phyloP scores from a whole-genome alignment of 1,140 invertebrate species.

The Maconellicoccus hirsutus region DNA sequence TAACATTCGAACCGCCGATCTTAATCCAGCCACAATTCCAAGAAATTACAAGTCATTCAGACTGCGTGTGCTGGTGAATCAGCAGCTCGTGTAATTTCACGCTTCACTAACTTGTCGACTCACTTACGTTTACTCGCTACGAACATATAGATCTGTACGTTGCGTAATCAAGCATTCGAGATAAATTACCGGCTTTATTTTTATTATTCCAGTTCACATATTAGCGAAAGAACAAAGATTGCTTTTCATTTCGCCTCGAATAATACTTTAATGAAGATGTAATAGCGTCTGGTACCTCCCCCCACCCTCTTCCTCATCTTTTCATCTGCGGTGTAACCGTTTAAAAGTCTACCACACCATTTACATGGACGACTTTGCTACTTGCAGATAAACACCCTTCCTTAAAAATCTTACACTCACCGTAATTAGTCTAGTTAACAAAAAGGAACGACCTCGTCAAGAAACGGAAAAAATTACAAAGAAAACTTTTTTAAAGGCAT shows the following conservation, averaged over 20 bases:
- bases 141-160: background rate
- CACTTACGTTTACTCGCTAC: background rate
- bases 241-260: background rate
- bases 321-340: no score
- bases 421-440: no score
- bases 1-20: background rate
- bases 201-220: background rate
- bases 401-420: no score
- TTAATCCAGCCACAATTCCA: background rate
- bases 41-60: slow-evolving; percentile 9
- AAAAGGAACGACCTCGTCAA: no score
- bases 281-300: background rate
- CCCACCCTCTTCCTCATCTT: no score
- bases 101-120: background rate
- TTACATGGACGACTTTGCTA: no score
- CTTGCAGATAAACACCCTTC: no score
- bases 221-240: background rate
- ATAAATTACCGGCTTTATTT: background rate
- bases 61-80: background rate
- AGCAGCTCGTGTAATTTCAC: slow-evolving; percentile 7
- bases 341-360: no score
- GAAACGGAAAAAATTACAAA: background rate
- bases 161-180: background rate
- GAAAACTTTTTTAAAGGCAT: slow-evolving; percentile 1
- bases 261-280: background rate